Conservation (phyloP, 2,797 vertebrate genomes). For the Aphelocoma californica region DNA sequence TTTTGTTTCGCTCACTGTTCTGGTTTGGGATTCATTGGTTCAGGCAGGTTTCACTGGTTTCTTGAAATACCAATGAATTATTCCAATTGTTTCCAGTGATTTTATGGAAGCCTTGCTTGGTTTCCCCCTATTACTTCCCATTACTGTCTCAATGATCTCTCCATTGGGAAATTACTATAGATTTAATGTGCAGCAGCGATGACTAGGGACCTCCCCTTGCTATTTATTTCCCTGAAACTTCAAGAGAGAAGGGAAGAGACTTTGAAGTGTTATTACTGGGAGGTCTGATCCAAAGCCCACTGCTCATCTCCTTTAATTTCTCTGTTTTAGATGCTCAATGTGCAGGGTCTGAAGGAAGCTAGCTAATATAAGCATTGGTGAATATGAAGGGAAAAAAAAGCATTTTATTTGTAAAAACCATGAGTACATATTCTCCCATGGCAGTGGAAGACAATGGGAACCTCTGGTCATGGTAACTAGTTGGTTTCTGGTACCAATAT, state of each 20-base stretch:
- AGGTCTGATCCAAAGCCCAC: not conserved
- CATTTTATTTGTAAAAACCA: not conserved
- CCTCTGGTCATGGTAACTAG: not conserved
- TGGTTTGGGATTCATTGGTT: not conserved
- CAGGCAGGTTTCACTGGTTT: not conserved
- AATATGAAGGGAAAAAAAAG: not conserved
- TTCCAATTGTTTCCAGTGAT: constrained; percentile 26
- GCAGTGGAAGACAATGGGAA: not conserved
- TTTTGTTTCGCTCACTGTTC: not conserved
- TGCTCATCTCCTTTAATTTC: not conserved
- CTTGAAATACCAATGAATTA: constrained; percentile 42
- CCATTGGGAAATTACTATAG: constrained; percentile 53
- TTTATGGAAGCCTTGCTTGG: constrained; percentile 47
- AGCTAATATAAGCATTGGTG: not conserved
- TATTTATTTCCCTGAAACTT: constrained; percentile 43
- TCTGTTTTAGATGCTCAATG: not conserved
- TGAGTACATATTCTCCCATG: not conserved
- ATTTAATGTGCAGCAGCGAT: constrained; percentile 32
- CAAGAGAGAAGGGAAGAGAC: not conserved
- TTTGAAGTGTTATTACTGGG: not conserved
- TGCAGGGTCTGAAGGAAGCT: not conserved
- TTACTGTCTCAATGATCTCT: constrained; percentile 57
- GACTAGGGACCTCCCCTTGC: not conserved
- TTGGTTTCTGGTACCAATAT: not conserved
- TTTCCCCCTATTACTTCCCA: constrained; percentile 49